Evolutionary conservation across 2,888 invertebrate genomes (phyloP).

Genomic region (Xanthia togata): DNA sequence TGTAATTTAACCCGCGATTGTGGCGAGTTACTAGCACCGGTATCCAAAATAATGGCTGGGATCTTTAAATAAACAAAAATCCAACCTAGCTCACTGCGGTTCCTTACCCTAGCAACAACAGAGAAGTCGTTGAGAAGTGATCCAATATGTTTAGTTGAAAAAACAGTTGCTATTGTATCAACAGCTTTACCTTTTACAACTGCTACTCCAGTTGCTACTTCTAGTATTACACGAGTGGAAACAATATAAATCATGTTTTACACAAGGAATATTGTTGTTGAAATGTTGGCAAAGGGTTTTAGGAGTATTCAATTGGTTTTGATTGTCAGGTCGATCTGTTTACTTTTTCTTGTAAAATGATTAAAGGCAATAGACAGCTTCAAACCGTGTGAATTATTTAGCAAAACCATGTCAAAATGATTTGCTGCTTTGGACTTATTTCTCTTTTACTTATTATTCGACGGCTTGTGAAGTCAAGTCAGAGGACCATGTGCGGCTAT

Average conservation of each 20-base stretch:
- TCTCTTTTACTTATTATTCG: too few relatives aligned
- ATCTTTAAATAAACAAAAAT: slow-evolving; percentile 5
- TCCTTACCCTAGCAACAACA: not conserved
- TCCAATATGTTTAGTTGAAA: slow-evolving; percentile 19
- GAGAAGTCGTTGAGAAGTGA: slow-evolving; percentile 2
- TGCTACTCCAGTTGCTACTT: slow-evolving; percentile 12
- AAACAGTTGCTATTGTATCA: slow-evolving; percentile 30
- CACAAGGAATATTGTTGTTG: not conserved
- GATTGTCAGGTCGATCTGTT: not conserved
- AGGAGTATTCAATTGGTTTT: slow-evolving; percentile 8
- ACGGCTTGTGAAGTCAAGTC: too few relatives aligned
- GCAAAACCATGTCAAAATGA: too few relatives aligned
- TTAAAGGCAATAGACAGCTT: too few relatives aligned
- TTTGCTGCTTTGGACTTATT: not conserved
- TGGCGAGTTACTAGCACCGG: not conserved
- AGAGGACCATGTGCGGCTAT: too few relatives aligned
- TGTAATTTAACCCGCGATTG: not conserved
- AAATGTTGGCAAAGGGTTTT: slow-evolving; percentile 20
- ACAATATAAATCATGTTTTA: slow-evolving; percentile 10
- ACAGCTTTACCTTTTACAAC: slow-evolving; percentile 14
- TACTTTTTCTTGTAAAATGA: not conserved
- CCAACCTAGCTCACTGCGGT: not conserved
- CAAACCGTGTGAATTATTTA: too few relatives aligned
- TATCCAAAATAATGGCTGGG: not conserved
- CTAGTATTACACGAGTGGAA: slow-evolving; percentile 28